Percentiles rank a stretch among this genome's conserved stretches.
These are phyloP conservation scores for Crossocerus cetratus DNA, from an alignment of 2,888 invertebrate species.

Conservation along the genomic window DNA sequence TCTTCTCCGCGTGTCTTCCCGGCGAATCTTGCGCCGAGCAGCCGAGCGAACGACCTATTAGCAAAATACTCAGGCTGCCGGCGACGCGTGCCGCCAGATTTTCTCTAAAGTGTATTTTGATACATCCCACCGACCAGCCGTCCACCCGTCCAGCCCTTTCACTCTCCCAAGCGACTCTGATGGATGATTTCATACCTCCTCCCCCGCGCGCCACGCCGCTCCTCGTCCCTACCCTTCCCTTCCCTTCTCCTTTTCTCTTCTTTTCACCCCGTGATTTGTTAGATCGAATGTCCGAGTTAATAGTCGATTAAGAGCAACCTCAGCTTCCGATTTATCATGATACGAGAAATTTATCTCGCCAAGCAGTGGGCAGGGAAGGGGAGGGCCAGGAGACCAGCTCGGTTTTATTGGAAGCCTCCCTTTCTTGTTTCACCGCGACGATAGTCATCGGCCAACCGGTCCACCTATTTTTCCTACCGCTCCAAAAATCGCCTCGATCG, in stretches of 20 bases:
- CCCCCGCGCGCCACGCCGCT: too few species aligned
- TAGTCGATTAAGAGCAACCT: slow-evolving; percentile 34
- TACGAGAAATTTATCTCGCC: slow-evolving; percentile 35
- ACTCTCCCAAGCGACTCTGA: too few species aligned
- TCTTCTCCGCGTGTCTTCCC: slow-evolving; percentile 43
- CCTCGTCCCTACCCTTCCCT: too few species aligned
- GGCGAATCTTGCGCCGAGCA: slow-evolving; percentile 33
- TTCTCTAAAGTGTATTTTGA: slow-evolving; percentile 46
- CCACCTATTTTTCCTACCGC: slow-evolving; percentile 53
- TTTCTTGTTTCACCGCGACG: slow-evolving; percentile 1
- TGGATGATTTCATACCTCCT: too few species aligned
- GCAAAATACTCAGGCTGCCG: slow-evolving; percentile 53
- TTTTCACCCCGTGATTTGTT: slow-evolving; percentile 1
- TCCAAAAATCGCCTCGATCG: slow-evolving; percentile 56
- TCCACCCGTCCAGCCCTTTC: too few species aligned
- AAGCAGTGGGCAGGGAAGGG: slow-evolving; percentile 3
- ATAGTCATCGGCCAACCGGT: slow-evolving; percentile 36
- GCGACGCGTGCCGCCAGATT: slow-evolving; percentile 54
- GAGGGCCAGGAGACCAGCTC: slow-evolving; percentile 9
- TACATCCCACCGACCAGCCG: slow-evolving; percentile 10
- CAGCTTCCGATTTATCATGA: slow-evolving; percentile 44
- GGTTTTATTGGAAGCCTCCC: slow-evolving; percentile 19
- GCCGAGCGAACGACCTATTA: slow-evolving; percentile 58
- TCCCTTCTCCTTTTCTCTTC: neutral
- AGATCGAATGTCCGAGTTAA: slow-evolving; percentile 22